Evolutionary conservation across 2,797 vertebrate species (phyloP).

Genomic region (Lagodon rhomboides): DNA sequence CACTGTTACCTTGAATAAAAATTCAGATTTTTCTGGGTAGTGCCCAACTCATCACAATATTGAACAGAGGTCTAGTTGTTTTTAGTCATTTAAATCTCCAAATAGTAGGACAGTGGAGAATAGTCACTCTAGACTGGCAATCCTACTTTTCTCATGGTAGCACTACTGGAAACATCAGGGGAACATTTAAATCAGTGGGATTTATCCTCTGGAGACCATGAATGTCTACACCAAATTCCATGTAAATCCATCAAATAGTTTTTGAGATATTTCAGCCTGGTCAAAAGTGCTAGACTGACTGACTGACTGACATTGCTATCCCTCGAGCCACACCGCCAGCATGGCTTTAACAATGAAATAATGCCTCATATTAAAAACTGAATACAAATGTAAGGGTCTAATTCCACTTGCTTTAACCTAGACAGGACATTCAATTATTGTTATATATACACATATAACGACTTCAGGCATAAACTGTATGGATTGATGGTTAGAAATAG

Average conservation of each 20-base stretch:
- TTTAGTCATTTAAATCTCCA: too few relatives aligned
- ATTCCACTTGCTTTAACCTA: neutral
- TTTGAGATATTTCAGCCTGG: neutral
- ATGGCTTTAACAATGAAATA: neutral
- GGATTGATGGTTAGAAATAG: conserved; percentile 11
- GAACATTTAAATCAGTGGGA: neutral
- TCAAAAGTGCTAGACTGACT: neutral
- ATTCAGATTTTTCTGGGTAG: too few relatives aligned
- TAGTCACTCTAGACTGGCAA: neutral
- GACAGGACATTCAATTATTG: neutral
- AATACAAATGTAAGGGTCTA: neutral
- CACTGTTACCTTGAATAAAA: too few relatives aligned
- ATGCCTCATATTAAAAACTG: neutral
- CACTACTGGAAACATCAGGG: neutral
- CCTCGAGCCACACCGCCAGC: too few relatives aligned
- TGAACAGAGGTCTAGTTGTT: too few relatives aligned
- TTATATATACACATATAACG: neutral
- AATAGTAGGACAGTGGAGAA: too few relatives aligned
- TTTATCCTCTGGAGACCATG: neutral
- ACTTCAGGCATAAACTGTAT: neutral
- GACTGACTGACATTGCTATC: neutral
- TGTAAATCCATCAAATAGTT: neutral
- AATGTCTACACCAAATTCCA: neutral
- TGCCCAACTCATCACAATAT: too few relatives aligned
- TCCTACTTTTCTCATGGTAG: neutral